Evolutionary conservation across 2,888 invertebrate genomes (phyloP), one percentile per base, ranked within the genome.

Genomic region (Tricholauxania praeusta): DNA sequence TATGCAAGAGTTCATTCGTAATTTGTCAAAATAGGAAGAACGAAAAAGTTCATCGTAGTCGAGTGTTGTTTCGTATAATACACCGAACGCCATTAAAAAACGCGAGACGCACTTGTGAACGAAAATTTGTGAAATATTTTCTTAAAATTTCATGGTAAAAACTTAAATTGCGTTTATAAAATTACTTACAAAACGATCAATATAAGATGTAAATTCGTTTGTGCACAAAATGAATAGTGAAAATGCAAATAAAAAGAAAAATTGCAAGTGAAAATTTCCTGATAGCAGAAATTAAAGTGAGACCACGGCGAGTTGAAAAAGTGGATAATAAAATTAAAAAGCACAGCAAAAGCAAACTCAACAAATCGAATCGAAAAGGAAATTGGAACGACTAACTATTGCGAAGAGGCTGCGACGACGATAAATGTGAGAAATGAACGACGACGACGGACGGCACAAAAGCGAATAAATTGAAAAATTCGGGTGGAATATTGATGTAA

Each of bases 51-150:
- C 63, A 72, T 62, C 62, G 70, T 15, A 53, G 47, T 66, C 53
- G 52, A 39, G 28, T 53, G 53, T 66, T 66, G 60, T 69, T 55
- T 39, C 32, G 69, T 63, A 73, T 71, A 67, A n/a, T 70, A 78
- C 80, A 73, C 74, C 78, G 79, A 65, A 73, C 74, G 80, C 81
- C 79, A 80, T 80, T 80, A 78, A 82, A 80, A 78, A 82, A 80
- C 81, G 80, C 80, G 82, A 83, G 83, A 80, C 82, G 80, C 84
- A 85, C 85, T 84, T 84, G 84, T 83, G 83, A 64, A 62, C n/a
- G 68, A 62, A 73, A 68, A 72, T 66, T 22, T 22, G 39, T 55
- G 63, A 64, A 17, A 78, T 77, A 79, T 82, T 79, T 79, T 76
- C 74, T 77, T 77, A 67, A 73, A 72, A 78, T 78, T 81, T 78